phyloP scores from a whole-genome alignment of 2,888 invertebrate species.

The Abscondita cerata region DNA sequence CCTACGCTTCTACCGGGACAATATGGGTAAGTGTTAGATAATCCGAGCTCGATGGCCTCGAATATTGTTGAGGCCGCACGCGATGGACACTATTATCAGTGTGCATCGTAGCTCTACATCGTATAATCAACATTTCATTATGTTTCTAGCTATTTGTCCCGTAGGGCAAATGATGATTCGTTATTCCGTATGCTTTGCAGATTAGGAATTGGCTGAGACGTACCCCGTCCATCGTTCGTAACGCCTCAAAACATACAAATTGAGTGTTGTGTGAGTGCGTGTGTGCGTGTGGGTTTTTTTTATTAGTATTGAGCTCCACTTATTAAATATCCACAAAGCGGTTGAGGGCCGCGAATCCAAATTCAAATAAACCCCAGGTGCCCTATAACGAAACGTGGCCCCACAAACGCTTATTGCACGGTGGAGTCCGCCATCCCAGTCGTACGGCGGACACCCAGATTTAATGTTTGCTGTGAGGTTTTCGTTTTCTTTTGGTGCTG shows the following conservation, averaged over 20 bases:
- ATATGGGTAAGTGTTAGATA: conserved; percentile 77
- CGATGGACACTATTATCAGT: conserved; percentile 40
- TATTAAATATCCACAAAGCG: conserved; percentile 48
- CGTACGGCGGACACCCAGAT: conserved; percentile 39
- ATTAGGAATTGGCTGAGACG: conserved; percentile 58
- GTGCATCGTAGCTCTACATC: conserved; percentile 50
- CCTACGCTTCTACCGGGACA: conserved; percentile 80
- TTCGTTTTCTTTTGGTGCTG: conserved; percentile 58
- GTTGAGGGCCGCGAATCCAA: conserved; percentile 44
- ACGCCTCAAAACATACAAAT: conserved; percentile 55
- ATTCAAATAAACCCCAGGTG: conserved; percentile 44
- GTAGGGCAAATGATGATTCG: conserved; percentile 57
- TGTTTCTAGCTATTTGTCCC: conserved; percentile 58
- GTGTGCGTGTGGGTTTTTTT: conserved; percentile 53
- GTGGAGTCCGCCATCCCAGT: conserved; percentile 35
- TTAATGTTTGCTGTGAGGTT: conserved; percentile 60
- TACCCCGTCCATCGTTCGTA: conserved; percentile 53
- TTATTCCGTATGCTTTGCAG: conserved; percentile 56
- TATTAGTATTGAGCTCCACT: conserved; percentile 58
- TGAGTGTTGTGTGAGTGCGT: conserved; percentile 60
- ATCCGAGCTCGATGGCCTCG: conserved; percentile 30
- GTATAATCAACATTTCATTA: conserved; percentile 58
- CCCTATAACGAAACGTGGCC: conserved; percentile 42
- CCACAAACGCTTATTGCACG: conserved; percentile 50
- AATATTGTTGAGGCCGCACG: conserved; percentile 35